A percentile compares a stretch with the other conserved stretches of the same genome.
These are phyloP conservation scores for Drosophila mayri DNA, from an alignment of 1,140 invertebrate genomes.

Conservation along the genomic window DNA sequence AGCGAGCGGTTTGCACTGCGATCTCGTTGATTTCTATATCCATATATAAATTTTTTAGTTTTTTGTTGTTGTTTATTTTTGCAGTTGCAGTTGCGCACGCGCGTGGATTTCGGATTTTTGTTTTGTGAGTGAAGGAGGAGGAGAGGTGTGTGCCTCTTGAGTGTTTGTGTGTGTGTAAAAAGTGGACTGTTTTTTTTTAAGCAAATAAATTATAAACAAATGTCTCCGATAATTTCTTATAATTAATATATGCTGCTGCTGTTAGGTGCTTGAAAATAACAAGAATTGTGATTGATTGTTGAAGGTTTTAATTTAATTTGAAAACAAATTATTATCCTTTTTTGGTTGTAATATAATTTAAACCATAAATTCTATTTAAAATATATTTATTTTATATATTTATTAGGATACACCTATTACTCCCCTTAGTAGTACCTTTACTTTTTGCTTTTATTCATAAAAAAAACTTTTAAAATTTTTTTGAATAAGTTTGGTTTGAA, in stretches of 20 bases:
- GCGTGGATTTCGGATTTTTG: conserved; percentile 16
- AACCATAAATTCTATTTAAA: background rate
- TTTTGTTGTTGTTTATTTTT: conserved; percentile 20
- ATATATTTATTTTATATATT: background rate
- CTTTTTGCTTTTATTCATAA: background rate
- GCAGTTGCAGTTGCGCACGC: conserved; percentile 26
- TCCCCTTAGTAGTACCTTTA: rapidly evolving
- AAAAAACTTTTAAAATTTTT: background rate
- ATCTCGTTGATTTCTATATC: conserved; percentile 8
- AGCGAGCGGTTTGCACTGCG: conserved; percentile 68
- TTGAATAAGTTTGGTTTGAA: background rate
- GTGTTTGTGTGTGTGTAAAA: conserved; percentile 35
- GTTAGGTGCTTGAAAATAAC: background rate
- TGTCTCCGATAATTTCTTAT: conserved; percentile 7
- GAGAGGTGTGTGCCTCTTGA: background rate
- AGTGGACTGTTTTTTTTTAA: conserved; percentile 26
- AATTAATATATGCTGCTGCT: background rate
- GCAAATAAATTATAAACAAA: conserved; percentile 10
- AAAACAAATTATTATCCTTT: too few relatives aligned
- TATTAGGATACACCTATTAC: too few relatives aligned
- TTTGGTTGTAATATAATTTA: background rate
- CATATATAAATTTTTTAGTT: background rate
- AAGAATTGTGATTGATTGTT: background rate
- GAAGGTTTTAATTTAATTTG: background rate
- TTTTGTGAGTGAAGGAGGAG: conserved; percentile 14